Evolutionary conservation across 2,797 vertebrate genomes (phyloP), one percentile per base, ranked within the genome.

Genomic region (Gobionotothen gibberifrons): DNA sequence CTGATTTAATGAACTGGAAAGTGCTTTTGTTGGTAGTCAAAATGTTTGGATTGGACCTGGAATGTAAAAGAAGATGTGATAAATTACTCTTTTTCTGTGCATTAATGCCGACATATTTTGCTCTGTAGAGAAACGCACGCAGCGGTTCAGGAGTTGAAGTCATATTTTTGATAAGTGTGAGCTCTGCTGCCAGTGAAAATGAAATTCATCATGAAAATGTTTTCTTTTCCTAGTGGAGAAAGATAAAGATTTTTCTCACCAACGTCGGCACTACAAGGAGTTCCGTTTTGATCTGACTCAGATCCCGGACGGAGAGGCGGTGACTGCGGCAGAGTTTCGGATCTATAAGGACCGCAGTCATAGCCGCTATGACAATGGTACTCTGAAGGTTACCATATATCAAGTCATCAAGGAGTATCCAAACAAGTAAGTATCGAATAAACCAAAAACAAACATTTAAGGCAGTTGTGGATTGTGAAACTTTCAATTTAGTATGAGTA

Each of bases 231-330:
- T 84, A 99, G 98, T 99, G 85, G 98, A 99, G 94, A 96, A 97
- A 93, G 98, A 99, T 92, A 98, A 98, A 92, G 97, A 99, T 88
- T 99, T 99, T 94, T 99, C 98, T 88, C 98, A 98, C 92, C 98
- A 99, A 81, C 93, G 97, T 90, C 93, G 98, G 88, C 97, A 99
- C 94, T 99, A 97, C 94, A 99, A 99, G 92, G 98, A 99, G 90
- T 99, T 99, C 84, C 96, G 98, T 49, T 99, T 99, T 84, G 98
- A 99, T 93, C 95, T 99, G 72, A 99, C 98, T 79, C 97, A 99
- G 90, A 99, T 99, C 89, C 98, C 98, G 0, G 97, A 97, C 0
- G 97, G 97, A 40, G 98, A 99, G 86, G 96, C 97, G 0, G 97
- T 99, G 85, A 99, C 98, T 3, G 97, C 98, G 1, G 97, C 98